phyloP scores from a whole-genome alignment of 2,797 vertebrate genomes.

The Meda fulgida region DNA sequence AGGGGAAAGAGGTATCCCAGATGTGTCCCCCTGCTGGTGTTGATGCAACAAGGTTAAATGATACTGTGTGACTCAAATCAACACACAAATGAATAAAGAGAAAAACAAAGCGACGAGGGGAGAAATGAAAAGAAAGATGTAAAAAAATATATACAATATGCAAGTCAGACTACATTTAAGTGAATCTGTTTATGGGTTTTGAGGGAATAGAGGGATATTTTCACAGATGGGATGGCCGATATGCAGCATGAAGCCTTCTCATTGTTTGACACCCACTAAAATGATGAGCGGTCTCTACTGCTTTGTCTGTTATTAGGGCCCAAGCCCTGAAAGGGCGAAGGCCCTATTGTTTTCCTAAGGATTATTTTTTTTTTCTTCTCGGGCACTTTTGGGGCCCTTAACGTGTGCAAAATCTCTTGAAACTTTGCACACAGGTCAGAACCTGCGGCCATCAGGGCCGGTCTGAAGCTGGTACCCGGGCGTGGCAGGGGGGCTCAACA shows the following conservation, averaged over 20 bases:
- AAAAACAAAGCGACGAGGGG: neutral
- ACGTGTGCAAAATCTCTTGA: no score
- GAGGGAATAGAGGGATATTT: conserved; percentile 13
- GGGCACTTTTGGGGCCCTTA: no score
- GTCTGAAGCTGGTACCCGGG: no score
- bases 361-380: no score
- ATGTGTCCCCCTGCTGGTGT: conserved; percentile 51
- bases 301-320: conserved; percentile 5
- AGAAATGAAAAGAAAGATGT: neutral
- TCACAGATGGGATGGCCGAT: conserved; percentile 38
- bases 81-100: neutral
- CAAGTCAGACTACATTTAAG: neutral
- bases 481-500: no score
- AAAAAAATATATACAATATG: neutral
- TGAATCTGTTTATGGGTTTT: neutral
- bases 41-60: conserved; percentile 7
- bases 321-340: no score
- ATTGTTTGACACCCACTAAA: conserved; percentile 16
- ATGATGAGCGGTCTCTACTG: conserved; percentile 46
- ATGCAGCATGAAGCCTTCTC: conserved; percentile 9
- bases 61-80: neutral
- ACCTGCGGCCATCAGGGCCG: no score
- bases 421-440: no score
- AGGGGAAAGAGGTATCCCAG: conserved; percentile 18
- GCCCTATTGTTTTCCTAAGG: no score